Evolutionary conservation across 2,797 vertebrate genomes (phyloP).

Genomic region (Danionella dracula): DNA sequence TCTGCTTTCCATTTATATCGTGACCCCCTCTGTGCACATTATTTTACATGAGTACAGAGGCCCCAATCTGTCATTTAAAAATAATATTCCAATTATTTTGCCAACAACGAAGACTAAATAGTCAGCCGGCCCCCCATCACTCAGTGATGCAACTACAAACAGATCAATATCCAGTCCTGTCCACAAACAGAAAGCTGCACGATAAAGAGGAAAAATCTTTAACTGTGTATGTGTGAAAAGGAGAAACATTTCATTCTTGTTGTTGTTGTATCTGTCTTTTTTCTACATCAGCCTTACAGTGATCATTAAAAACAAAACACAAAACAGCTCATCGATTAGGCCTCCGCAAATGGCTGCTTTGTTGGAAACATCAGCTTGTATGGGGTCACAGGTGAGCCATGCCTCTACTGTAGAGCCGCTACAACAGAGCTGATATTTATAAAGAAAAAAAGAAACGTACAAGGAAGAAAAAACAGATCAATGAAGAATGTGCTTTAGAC

Average conservation of each 20-base stretch:
- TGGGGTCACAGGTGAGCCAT: slow-evolving; percentile 53
- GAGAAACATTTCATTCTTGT: slow-evolving; percentile 11
- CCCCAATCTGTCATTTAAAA: slow-evolving; percentile 48
- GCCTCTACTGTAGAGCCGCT: slow-evolving; percentile 37
- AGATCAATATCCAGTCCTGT: slow-evolving; percentile 60
- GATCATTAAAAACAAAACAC: slow-evolving; percentile 47
- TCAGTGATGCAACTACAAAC: slow-evolving; percentile 59
- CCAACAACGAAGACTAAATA: slow-evolving; percentile 56
- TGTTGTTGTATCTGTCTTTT: not conserved
- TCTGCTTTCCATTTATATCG: slow-evolving; percentile 33
- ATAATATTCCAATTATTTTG: slow-evolving; percentile 64
- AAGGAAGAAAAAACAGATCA: slow-evolving; percentile 45
- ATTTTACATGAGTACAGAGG: slow-evolving; percentile 60
- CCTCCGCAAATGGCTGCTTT: slow-evolving; percentile 53
- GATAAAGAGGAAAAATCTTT: slow-evolving; percentile 47
- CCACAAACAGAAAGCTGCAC: slow-evolving; percentile 40
- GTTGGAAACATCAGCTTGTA: slow-evolving; percentile 55
- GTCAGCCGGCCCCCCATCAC: slow-evolving; percentile 42
- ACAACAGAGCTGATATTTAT: slow-evolving; percentile 29
- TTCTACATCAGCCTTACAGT: slow-evolving; percentile 13
- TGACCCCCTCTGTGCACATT: slow-evolving; percentile 47
- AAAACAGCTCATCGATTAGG: slow-evolving; percentile 52
- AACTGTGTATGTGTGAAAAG: slow-evolving; percentile 21
- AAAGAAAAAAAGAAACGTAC: slow-evolving; percentile 26
- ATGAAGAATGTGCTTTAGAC: slow-evolving; percentile 53